Evolutionary conservation across 1,140 invertebrate genomes (phyloP).

Genomic region (Heterodera carotae): DNA sequence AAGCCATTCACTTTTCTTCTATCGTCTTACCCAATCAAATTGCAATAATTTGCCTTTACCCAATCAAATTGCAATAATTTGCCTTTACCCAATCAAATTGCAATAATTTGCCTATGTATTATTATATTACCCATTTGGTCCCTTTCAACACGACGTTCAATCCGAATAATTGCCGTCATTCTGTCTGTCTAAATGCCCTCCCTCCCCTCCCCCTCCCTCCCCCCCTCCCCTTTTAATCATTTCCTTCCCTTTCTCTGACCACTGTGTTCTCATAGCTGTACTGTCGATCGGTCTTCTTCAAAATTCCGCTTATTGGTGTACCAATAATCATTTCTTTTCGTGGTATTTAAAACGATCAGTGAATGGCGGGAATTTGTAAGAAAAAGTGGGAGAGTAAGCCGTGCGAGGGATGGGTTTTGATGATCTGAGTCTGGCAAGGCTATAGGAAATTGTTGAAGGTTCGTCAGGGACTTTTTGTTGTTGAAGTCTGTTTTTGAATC

Average conservation of each 20-base stretch:
- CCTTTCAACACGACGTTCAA: too few species aligned
- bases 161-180: too few species aligned
- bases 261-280: slow-evolving; percentile 58
- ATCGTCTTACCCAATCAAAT: slow-evolving; percentile 4
- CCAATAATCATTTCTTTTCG: not conserved
- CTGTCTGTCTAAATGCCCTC: too few species aligned
- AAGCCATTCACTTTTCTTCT: not conserved
- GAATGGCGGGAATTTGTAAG: not conserved
- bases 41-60: not conserved
- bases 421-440: not conserved
- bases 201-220: not conserved
- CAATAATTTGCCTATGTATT: not conserved
- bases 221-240: not conserved
- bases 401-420: not conserved
- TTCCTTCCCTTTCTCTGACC: slow-evolving; percentile 34
- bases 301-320: slow-evolving; percentile 24
- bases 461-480: too few species aligned
- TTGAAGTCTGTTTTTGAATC: too few species aligned
- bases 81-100: not conserved
- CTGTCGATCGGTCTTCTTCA: slow-evolving; percentile 58
- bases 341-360: not conserved
- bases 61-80: not conserved
- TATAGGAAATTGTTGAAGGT: too few species aligned
- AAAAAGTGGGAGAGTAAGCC: too few species aligned
- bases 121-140: too few species aligned